Conservation (phyloP, 2,113 vertebrate genomes). For the Salvelinus sp. region DNA sequence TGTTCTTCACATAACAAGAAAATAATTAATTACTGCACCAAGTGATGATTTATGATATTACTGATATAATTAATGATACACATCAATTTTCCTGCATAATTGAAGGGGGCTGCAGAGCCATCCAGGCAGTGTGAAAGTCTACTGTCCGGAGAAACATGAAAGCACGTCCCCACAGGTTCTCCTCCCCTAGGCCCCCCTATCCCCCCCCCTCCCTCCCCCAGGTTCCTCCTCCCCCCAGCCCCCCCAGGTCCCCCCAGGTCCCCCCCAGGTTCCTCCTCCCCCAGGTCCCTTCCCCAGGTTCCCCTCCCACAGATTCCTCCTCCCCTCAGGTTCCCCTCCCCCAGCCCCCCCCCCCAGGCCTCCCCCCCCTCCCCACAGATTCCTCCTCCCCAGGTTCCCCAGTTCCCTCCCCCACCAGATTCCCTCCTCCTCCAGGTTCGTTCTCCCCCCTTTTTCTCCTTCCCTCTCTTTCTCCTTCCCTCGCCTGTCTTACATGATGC, state of each 20-base stretch:
- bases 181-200: background rate
- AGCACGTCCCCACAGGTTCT: conserved; percentile 40
- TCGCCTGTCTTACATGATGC: conserved; percentile 33
- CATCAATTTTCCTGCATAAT: conserved; percentile 93
- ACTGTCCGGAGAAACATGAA: conserved; percentile 59
- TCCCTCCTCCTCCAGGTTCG: background rate
- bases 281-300: too few relatives aligned
- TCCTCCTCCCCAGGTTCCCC: too few relatives aligned
- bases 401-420: too few relatives aligned
- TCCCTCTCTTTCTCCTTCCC: conserved; percentile 21
- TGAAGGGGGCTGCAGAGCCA: conserved; percentile 80
- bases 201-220: too few relatives aligned
- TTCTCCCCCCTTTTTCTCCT: conserved; percentile 16
- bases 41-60: conserved; percentile 95
- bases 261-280: too few relatives aligned
- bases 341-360: too few relatives aligned
- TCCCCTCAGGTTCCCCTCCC: too few relatives aligned
- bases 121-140: conserved; percentile 71
- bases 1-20: conserved; percentile 87
- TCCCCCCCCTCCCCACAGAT: too few relatives aligned
- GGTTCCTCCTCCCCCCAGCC: conserved; percentile 2
- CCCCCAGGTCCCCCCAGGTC: too few relatives aligned
- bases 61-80: conserved; percentile 96
- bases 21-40: conserved; percentile 94
- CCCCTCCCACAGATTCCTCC: too few relatives aligned